Base-by-base conservation (phyloP, 2,797 vertebrate species). In the Anomalospiza imberbis region DNA sequence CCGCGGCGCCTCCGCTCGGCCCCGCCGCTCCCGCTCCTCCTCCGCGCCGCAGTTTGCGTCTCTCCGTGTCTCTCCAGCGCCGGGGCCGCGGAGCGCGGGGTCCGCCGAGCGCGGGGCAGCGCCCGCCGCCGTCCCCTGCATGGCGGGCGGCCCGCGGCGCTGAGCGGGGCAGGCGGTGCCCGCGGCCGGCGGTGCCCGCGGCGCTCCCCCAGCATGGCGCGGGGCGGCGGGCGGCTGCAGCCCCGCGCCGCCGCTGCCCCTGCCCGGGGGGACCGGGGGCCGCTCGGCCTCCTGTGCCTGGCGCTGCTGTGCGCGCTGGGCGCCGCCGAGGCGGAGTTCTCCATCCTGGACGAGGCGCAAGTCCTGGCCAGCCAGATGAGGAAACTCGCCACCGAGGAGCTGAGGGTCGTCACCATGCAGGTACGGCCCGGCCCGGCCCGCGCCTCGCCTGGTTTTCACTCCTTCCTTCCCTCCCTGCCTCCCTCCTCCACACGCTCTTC, bases 381-480 rank as follows among this genome's bases (percentile, higher is more conserved):
- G 72, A 98, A 98, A 89, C 98, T 99, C 61, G 99, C 99, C 42
- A 97, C 98, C 4, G 99, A 99, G 97, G 99, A 99, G 97, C 98
- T 99, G 90, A 98, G 99, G 86, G 99, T 99, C 63, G 98, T 99
- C 91, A 99, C 98, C 20, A 99, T 99, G 99, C 99, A 99, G 99
- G 99, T 99, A 98, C 96, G 74, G 88, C 91, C 40, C 76, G 58
- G 32, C 32, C 66, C 26, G 55, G 51, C 50, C 34, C 50, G 28
- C 40, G 44, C n/a, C 47, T 51, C 55, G 20, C 60, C 48, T 60
- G 77, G 22, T 44, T 40, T 62, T 34, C 61, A n/a, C 31, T 74
- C 38, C 22, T 16, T 47, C 44, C 44, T 32, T 32, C 10, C 34
- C 9, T 76, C 19, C 51, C 8, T 55, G 13, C 32, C 40, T 85